Evolutionary conservation across 64 coral and sea anemone genomes (phyloP).

Genomic region (Cladopsammia gracilis): DNA sequence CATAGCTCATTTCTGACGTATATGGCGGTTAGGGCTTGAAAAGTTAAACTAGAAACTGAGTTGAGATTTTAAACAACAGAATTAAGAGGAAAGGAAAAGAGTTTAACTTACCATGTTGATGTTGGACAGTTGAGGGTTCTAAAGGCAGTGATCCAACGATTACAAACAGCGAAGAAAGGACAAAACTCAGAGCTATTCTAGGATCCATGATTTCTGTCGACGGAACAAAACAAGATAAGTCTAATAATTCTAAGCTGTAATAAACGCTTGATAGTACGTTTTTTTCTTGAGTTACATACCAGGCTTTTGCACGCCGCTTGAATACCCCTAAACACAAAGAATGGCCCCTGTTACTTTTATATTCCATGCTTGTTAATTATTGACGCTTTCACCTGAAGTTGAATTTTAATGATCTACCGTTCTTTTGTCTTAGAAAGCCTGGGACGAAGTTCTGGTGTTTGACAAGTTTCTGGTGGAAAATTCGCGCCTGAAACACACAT

Average conservation of each 20-base stretch:
- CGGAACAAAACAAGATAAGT: background rate
- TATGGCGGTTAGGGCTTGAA: too few relatives aligned
- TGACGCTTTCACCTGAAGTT: slow-evolving; percentile 22
- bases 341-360: slow-evolving; percentile 14
- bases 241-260: background rate
- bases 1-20: too few relatives aligned
- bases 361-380: slow-evolving; percentile 24
- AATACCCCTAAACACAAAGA: slow-evolving; percentile 7
- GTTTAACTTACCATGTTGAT: background rate
- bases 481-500: background rate
- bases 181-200: slow-evolving; percentile 7
- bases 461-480: slow-evolving; percentile 31
- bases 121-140: background rate
- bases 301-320: background rate
- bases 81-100: background rate
- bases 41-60: background rate
- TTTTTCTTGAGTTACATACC: slow-evolving; percentile 18
- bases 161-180: slow-evolving; percentile 5
- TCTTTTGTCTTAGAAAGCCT: slow-evolving; percentile 34
- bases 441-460: background rate
- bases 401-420: slow-evolving; percentile 38
- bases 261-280: background rate
- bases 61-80: background rate
- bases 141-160: slow-evolving; percentile 6
- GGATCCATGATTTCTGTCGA: slow-evolving; percentile 28